Conservation (phyloP, 2,888 invertebrate species). For the Hymenopus coronatus region DNA sequence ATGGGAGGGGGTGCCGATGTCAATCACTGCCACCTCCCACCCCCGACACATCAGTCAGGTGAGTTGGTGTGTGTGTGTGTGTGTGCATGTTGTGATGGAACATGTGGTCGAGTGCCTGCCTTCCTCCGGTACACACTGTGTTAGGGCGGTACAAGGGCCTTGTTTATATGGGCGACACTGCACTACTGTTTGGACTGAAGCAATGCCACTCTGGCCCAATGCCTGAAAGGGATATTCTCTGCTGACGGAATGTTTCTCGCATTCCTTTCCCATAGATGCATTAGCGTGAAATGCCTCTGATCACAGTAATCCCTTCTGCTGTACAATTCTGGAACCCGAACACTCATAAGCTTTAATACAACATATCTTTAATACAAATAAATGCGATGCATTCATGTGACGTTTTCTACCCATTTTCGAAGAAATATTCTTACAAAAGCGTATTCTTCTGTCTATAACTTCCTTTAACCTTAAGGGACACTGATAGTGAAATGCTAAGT, state of each 20-base stretch:
- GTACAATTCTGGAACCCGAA: not conserved
- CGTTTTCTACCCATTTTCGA: too few species aligned
- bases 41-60: not conserved
- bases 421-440: too few species aligned
- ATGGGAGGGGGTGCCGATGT: not conserved
- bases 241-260: not conserved
- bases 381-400: too few species aligned
- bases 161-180: not conserved
- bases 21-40: conserved; percentile 5
- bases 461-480: too few species aligned
- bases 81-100: not conserved
- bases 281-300: not conserved
- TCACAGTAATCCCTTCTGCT: not conserved
- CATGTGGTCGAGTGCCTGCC: conserved; percentile 4
- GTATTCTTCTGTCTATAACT: too few species aligned
- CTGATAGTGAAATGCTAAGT: too few species aligned
- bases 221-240: not conserved
- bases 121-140: not conserved
- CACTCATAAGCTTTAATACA: too few species aligned
- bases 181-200: conserved; percentile 14
- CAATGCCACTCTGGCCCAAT: not conserved
- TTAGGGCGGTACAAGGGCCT: not conserved
- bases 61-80: not conserved
- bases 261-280: not conserved
- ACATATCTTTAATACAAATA: too few species aligned